Evolutionary conservation across 2,888 invertebrate genomes (phyloP), one percentile per base, ranked within the genome.

Genomic region (Pecten maximus): DNA sequence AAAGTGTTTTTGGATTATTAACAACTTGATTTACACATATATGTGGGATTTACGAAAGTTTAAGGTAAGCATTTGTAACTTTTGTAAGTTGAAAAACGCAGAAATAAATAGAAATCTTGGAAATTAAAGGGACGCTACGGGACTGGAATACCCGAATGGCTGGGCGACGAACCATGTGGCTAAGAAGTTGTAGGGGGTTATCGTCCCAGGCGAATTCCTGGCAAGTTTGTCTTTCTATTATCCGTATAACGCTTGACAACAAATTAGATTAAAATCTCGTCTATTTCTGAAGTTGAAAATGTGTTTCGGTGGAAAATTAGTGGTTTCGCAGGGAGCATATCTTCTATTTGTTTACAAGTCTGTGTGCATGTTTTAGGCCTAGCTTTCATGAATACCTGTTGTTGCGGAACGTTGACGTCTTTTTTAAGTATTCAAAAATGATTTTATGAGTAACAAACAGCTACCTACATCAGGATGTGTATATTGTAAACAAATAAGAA

Each of bases 121-220:
- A 74, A 74, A 74, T 74, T 74, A 74, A 74, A 74, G 74, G 74
- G 74, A 74, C 74, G 74, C 74, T 74, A 74, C 28, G 28, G 23
- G 6, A 28, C 74, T 74, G 8, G 74, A 74, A 74, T 74, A 74
- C 74, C 74, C 74, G 74, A 74, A 74, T 74, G 74, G 74, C 74
- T 74, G 74, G 74, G 74, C 74, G 28, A 28, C 74, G 74, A 74
- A 74, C 74, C 74, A 74, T 74, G 74, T 74, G 74, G 74, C 74
- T 74, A 10, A 74, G 74, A 74, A 74, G 74, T 74, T 74, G 74
- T 74, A 74, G 74, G 74, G 74, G 74, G 74, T 74, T 74, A 74
- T 74, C 74, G 28, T 74, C 74, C 35, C 28, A 74, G 74, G 74
- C 74, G 35, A 74, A 74, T 74, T 74, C 74, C 74, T 74, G 74